Conservation (phyloP, 2,888 invertebrate genomes). For the Nomada goodeniana region DNA sequence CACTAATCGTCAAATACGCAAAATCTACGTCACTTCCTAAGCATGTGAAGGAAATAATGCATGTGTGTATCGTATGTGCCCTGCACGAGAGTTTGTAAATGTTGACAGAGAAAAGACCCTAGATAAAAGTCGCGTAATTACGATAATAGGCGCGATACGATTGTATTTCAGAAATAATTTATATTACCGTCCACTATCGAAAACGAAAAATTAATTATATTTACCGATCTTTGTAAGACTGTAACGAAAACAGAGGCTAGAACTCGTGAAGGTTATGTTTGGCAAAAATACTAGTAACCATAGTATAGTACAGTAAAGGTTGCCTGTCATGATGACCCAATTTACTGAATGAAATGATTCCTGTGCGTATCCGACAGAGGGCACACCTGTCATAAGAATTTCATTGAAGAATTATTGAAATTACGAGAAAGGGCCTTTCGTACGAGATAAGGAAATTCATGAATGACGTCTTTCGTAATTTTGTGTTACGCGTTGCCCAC, state of each 20-base stretch:
- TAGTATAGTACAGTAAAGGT: neutral
- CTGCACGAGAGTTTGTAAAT: too few species aligned
- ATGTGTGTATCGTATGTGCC: too few species aligned
- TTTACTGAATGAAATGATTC: neutral
- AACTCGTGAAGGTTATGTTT: neutral
- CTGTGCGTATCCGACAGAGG: neutral
- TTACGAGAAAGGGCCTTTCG: neutral
- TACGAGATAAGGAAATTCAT: too few species aligned
- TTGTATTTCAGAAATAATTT: neutral
- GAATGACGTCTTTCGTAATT: too few species aligned
- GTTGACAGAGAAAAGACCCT: neutral
- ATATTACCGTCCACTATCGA: too few species aligned
- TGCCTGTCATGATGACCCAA: constrained; percentile 17
- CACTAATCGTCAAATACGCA: constrained; percentile 41
- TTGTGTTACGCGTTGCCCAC: too few species aligned
- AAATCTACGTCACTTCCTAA: constrained; percentile 37
- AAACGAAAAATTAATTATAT: neutral
- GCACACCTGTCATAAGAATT: neutral
- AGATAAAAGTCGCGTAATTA: neutral
- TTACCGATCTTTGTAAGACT: too few species aligned
- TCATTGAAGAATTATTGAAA: neutral
- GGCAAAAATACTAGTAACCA: neutral
- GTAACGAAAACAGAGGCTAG: neutral
- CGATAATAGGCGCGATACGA: too few species aligned
- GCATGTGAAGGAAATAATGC: constrained; percentile 30